These are phyloP conservation scores for Halictus rubicundus DNA, from an alignment of 1,140 invertebrate species.

Conservation along the genomic window DNA sequence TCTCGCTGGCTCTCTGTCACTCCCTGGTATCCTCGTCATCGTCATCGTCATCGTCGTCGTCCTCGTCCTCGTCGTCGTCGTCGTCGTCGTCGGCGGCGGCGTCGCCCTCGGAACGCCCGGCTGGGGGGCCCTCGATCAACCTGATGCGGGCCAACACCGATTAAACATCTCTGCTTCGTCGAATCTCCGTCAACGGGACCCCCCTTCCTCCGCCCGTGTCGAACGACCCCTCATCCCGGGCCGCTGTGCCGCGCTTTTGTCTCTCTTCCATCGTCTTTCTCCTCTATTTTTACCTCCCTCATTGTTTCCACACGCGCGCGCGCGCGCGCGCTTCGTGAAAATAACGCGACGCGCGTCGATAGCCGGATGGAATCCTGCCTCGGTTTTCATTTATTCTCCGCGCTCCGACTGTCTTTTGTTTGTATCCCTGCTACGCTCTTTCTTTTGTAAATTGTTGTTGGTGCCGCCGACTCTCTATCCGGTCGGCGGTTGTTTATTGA, in stretches of 20 bases:
- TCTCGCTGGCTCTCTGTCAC: not conserved
- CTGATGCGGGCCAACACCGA: constrained; percentile 78
- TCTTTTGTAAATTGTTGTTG: too few relatives aligned
- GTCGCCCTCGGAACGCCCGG: constrained; percentile 47
- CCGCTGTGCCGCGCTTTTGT: constrained; percentile 16
- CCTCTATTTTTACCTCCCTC: too few relatives aligned
- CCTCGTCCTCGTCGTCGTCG: constrained; percentile 20
- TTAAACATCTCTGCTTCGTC: constrained; percentile 76
- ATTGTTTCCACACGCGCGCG: too few relatives aligned
- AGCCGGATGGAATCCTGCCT: too few relatives aligned
- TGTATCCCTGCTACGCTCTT: too few relatives aligned
- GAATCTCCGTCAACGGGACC: constrained; percentile 72
- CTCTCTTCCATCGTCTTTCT: not conserved
- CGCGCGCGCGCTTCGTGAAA: too few relatives aligned
- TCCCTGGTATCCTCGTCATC: constrained; percentile 5
- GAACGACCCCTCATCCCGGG: not conserved
- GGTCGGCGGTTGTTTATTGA: too few relatives aligned
- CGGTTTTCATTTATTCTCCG: too few relatives aligned
- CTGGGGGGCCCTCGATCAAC: constrained; percentile 78
- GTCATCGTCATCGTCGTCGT: constrained; percentile 17
- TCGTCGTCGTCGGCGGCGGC: constrained; percentile 3
- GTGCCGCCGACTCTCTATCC: too few relatives aligned
- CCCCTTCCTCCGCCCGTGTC: not conserved
- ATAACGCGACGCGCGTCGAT: too few relatives aligned
- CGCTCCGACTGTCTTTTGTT: too few relatives aligned